Base-by-base conservation (phyloP, 2,797 vertebrate genomes). In the Polyboroides typus region DNA sequence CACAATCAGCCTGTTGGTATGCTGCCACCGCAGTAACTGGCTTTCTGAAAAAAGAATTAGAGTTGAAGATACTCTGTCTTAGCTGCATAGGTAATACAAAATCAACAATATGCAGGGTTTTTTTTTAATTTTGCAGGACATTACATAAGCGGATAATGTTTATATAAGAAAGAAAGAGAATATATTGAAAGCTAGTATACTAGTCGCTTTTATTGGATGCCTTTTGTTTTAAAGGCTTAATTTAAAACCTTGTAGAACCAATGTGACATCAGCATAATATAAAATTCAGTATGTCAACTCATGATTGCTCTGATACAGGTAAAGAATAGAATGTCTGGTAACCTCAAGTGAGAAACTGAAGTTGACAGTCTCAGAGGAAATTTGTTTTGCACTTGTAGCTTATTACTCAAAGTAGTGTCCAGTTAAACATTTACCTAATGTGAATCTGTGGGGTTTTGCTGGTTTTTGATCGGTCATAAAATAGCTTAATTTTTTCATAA, bases 41-140 rank as follows among this genome's bases (percentile, higher is more conserved):
- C 81, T 96, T 93, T 93, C 84, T 96, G 94, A 89, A 97, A 94
- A 92, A 96, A 73, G 91, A 94, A 94, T 96, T 97, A 80, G 92
- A 91, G 81, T 80, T 86, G 81, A 94, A 96, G 86, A 93, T 96
- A 81, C 89, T 73, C 63, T 97, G 76, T 95, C 88, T 96, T 96
- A 96, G 90, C 91, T 96, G 79, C 93, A 90, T 92, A 85, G 74
- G 38, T 53, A 96, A 90, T 59, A 13, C 72, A 86, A 95, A 97
- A 96, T 95, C 90, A 96, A 80, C 92, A 87, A 94, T 95, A 74
- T 92, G 79, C 56, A 6, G 55, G 18, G 6, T 6, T 79, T 95
- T 87, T 66, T 66, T 74, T 96, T 78, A 81, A 85, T 96, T 98
- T 98, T 96, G 34, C 87, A 84, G 91, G 93, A 93, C 74, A 52